Base-by-base conservation (phyloP, 2,888 invertebrate species). In the Orthosia incerta region DNA sequence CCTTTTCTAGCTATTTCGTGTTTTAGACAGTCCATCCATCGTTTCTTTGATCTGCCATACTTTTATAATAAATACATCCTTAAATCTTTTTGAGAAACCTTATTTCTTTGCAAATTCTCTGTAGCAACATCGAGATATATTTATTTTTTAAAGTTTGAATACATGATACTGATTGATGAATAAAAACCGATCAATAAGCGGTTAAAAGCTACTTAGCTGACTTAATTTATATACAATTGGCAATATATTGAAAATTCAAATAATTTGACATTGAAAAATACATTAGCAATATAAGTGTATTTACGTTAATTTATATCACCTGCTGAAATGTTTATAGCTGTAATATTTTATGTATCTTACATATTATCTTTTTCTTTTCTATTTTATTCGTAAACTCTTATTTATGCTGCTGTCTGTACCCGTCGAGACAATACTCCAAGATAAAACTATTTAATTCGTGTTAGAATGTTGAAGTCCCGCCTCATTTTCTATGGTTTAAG, bases 371-470 rank as follows among this genome's bases (percentile, higher is more conserved):
- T n/a, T 39, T 39, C 7, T 39, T 39, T 39, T 39, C 39, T 39
- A 39, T 9, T 59, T 4, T 5, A 45, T 68, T 55, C 16, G 7
- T 69, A 46, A n/a, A 13, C 13, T 51, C 2, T 26, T 13, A 0
- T 20, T 45, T 20, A 9, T 66, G 16, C 16, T 45, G 23, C 59
- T 23, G 45, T 53, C 76, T 55, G 66, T 80, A 79, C 63, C 16
- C 13, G 1, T 48, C 15, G 15, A 64, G 56, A 76, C 71, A 71
- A 71, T 53, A 64, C 60, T 67, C 63, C n/a, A 67, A 67, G 64
- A 65, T 80, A 71, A 80, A 79, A 76, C 56, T 76, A 60, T 80
- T 67, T 67, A 67, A 76, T 71, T 71, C 60, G 62, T 67, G 59
- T 66, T 64, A 74, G 56, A 76, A 71, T 68, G 71, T 60, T 57